A percentile compares a stretch with the other conserved stretches of the same genome.
These are phyloP conservation scores for Anguilla marmorata DNA, from an alignment of 2,797 vertebrate genomes.

Conservation along the genomic window DNA sequence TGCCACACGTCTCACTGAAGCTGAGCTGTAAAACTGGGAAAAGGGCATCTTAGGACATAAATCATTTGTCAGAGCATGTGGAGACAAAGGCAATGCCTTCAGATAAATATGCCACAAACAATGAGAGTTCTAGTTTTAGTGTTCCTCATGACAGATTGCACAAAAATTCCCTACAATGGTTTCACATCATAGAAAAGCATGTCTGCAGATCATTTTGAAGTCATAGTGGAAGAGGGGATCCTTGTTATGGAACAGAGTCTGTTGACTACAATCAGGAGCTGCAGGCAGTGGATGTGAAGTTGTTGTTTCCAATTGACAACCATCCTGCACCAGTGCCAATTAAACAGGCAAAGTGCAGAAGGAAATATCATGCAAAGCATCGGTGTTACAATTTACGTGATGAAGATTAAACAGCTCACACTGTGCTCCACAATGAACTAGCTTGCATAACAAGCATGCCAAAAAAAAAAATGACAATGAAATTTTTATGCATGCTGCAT, in stretches of 20 bases:
- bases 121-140: neutral
- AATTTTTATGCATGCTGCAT: too few species aligned
- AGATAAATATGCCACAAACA: neutral
- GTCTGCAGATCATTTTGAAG: constrained; percentile 1
- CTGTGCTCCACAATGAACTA: too few species aligned
- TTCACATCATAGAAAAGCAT: neutral
- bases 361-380: neutral
- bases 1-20: neutral
- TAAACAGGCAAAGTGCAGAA: neutral
- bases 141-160: too few species aligned
- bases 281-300: neutral
- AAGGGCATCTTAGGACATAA: neutral
- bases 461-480: too few species aligned
- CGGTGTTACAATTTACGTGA: too few species aligned
- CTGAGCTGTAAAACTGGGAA: neutral
- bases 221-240: neutral
- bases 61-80: neutral
- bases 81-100: neutral
- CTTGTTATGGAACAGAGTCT: neutral
- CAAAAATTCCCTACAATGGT: neutral
- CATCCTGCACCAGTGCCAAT: neutral
- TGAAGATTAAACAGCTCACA: too few species aligned
- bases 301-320: neutral
- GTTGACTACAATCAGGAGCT: neutral
- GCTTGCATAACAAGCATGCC: too few species aligned